These are phyloP conservation scores for Malurus splendens DNA, from an alignment of 2,797 vertebrate species.

Conservation along the genomic window DNA sequence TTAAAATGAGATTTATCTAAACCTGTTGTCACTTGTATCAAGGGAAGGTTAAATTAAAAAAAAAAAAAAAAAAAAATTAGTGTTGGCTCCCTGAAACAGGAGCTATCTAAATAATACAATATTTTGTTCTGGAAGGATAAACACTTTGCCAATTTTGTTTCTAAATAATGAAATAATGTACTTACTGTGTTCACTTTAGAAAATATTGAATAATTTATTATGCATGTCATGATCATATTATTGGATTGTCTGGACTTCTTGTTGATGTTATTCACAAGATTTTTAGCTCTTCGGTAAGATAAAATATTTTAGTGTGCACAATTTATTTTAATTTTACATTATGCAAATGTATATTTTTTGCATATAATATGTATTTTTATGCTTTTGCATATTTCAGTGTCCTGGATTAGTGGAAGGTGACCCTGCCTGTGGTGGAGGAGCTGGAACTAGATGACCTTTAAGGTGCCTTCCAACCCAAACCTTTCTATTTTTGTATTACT, in stretches of 20 bases:
- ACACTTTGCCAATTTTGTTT: neutral
- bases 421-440: neutral
- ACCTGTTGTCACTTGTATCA: neutral
- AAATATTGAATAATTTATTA: neutral
- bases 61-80: neutral
- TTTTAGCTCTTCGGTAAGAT: neutral
- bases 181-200: neutral
- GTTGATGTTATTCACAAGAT: neutral
- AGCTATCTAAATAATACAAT: neutral
- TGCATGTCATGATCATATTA: neutral
- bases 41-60: neutral
- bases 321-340: neutral
- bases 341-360: neutral
- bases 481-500: neutral
- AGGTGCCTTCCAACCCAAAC: neutral
- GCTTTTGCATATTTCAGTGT: neutral
- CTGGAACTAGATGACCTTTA: neutral
- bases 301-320: neutral
- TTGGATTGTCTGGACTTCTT: neutral
- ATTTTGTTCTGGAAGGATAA: neutral
- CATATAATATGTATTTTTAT: neutral
- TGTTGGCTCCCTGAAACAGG: neutral
- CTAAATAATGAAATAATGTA: neutral
- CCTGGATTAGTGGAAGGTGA: neutral
- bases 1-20: neutral